Evolutionary conservation across 2,797 vertebrate species (phyloP), one percentile per base, ranked within the genome.

Genomic region (Acrossocheilus wenchowensis): DNA sequence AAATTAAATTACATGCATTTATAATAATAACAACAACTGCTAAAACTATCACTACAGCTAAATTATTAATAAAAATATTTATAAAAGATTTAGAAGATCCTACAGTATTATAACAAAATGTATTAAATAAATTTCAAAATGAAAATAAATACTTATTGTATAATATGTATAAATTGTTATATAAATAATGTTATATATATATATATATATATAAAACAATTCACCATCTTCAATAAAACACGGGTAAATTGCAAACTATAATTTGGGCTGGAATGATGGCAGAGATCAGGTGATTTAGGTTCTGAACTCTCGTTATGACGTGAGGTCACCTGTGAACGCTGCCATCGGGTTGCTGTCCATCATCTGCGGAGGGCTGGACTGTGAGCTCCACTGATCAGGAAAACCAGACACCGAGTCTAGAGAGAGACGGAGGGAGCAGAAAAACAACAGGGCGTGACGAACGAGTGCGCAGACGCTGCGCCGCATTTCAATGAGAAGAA

Each of bases 361-460:
- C 89, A 90, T 90, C 52, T 90, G 92, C 21, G 90, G 84, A 21
- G 92, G 54, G 88, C 86, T 81, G 88, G 82, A 88, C 83, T 91
- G 92, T 88, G 88, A 89, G 80, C 89, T 90, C 88, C 91, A 90
- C 88, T 92, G 92, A 43, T 93, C 93, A 71, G 92, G 89, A 79
- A 88, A 93, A 86, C 86, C 91, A 69, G 93, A 90, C 93, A 94
- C 92, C 80, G 94, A 92, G 78, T 80, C 94, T 94, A 48, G 0
- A 45, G 54, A 45, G 43, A 84, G 39, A 34, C 36, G 14, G 52
- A 77, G 77, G 89, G 66, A 87, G n/a, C 19, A 10, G 54, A 19
- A 41, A 57, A 68, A 84, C 77, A 72, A 81, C 34, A 60, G 45
- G 23, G 57, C 34, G 57, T 19, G 39, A 6, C 8, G 15, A 6